Conservation (phyloP, 2,888 invertebrate genomes). For the Axea sp. region DNA sequence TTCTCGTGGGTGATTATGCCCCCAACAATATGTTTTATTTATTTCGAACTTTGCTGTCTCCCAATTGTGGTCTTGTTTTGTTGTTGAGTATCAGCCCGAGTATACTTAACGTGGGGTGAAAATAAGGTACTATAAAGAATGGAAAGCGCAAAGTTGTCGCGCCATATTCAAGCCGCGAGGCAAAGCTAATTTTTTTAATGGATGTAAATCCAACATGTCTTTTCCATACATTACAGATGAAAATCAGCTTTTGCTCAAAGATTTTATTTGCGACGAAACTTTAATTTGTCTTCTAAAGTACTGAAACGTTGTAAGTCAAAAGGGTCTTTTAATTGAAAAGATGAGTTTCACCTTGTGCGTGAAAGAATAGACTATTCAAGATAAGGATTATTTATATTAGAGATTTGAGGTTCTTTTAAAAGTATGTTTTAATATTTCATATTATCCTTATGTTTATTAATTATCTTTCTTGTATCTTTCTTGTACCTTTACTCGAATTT, state of each 20-base stretch:
- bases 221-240: slow-evolving; percentile 45
- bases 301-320: slow-evolving; percentile 12
- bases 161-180: slow-evolving; percentile 33
- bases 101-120: slow-evolving; percentile 4
- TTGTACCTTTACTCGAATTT: no score
- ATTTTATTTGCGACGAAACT: slow-evolving; percentile 34
- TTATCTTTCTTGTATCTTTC: no score
- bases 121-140: slow-evolving; percentile 8
- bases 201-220: slow-evolving; percentile 50
- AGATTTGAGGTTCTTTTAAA: no score
- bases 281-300: slow-evolving; percentile 31
- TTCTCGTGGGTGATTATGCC: slow-evolving; percentile 61
- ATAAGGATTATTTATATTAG: no score
- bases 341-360: no score
- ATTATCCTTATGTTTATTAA: no score
- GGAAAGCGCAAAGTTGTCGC: slow-evolving; percentile 31
- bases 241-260: slow-evolving; percentile 20
- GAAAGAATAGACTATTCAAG: no score
- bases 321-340: slow-evolving; percentile 23
- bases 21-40: slow-evolving; percentile 65
- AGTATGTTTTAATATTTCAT: no score
- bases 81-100: slow-evolving; percentile 50
- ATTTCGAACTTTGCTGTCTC: slow-evolving; percentile 60
- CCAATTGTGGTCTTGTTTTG: slow-evolving; percentile 54
- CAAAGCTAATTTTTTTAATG: slow-evolving; percentile 57